Base-by-base conservation (phyloP, 2,797 vertebrate genomes). In the Hirundo rustica region DNA sequence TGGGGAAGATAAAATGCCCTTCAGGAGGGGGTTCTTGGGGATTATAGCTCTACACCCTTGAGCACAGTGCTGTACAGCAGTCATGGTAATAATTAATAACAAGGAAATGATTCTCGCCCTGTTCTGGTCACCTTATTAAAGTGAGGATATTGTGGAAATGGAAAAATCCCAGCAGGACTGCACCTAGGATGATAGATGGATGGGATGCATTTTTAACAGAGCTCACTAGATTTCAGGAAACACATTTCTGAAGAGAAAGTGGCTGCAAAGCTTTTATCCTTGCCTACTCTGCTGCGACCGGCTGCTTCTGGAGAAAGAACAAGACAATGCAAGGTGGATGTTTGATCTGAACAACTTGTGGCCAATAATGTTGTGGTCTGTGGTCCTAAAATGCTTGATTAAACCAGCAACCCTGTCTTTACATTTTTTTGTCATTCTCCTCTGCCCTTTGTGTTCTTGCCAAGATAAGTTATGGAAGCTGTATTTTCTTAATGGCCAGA, bases 91-190 rank as follows among this genome's bases (percentile, higher is more conserved):
- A 96, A 97, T 97, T 97, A 97, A 97, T 95, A 97, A 97, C 75
- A 97, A 97, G 95, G 95, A 98, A 97, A 97, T 96, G 74, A 97
- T 97, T 96, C 92, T 96, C 36, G 3, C 84, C 95, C 96, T 96
- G 96, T 96, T 97, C 97, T 97, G 97, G 94, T 97, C 92, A 95
- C 79, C 93, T 95, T 97, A 97, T 97, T 97, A 97, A 85, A 92
- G 89, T 18, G 86, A 97, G 96, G 96, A 97, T 97, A 94, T 96
- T 93, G 90, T 93, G 96, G 97, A 97, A 98, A 97, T 97, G 96
- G 96, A 92, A 97, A 97, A 97, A 96, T 96, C 95, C 97, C 95
- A 95, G 96, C 96, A 96, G 96, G 96, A 96, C 87, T 90, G 74
- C 89, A 96, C 80, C 94, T 95, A 74, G 79, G 89, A 96, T 96